Evolutionary conservation across 2,797 vertebrate species (phyloP), one percentile per base, ranked within the genome.

Genomic region (Sebastes itinus): DNA sequence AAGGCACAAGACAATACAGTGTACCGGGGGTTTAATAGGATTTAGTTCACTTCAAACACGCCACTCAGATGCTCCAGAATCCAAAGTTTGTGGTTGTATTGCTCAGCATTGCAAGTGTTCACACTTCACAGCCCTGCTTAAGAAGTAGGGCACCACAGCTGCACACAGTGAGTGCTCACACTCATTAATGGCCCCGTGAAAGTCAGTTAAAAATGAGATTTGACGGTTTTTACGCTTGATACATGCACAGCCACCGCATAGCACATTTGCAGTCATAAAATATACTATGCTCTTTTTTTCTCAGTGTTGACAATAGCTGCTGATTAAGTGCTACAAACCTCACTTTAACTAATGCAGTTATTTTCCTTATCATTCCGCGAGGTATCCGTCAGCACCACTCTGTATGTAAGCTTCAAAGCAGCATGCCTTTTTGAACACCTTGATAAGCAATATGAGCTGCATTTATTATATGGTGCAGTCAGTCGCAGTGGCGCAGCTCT

Each of bases 1-100:
- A 88, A 59, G 90, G 78, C 83, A 35, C 75, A 81, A 87, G 78
- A 93, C 91, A 95, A 93, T 90, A 77, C 82, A 77, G 82, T 83
- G 90, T 74, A 80, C 61, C 68, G 8, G 75, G 82, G 84, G 87
- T 90, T 90, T 94, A 96, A 96, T 93, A 82, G 94, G 94, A 95
- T 95, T 95, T 92, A 74, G 88, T 89, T 93, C 88, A 92, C 94
- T 92, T 93, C 88, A 94, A 87, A 94, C 90, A 81, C 81, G 72
- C 74, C 88, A 87, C 87, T 88, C 84, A 67, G 76, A 85, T 68
- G 84, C 90, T 84, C 75, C 83, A 58, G 78, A 87, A 91, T 87
- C 82, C 91, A 87, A 92, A 92, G 88, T 91, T 85, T 90, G 83
- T 42, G 82, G 82, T 89, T 78, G 88, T 92, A 86, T 92, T 93